Percentiles rank a stretch among this genome's conserved stretches.
These are phyloP conservation scores for Helicoverpa zea DNA, from an alignment of 1,140 invertebrate genomes.

Conservation along the genomic window DNA sequence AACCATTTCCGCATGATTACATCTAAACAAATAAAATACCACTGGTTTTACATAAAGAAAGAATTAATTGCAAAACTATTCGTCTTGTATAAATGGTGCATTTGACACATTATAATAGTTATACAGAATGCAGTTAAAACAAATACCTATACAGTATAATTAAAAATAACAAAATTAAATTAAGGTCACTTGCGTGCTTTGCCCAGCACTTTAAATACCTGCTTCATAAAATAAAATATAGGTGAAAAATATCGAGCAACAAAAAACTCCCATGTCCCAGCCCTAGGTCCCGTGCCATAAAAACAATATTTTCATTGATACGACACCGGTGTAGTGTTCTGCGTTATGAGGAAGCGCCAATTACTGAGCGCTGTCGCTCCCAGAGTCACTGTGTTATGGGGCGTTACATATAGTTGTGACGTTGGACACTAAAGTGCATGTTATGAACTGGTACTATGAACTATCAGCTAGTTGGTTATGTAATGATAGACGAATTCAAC, in stretches of 20 bases:
- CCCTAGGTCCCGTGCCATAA: conserved; percentile 2
- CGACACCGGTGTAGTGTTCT: conserved; percentile 36
- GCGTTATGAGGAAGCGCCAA: conserved; percentile 46
- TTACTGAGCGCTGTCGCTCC: conserved; percentile 20
- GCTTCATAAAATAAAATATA: too few relatives aligned
- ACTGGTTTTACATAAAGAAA: background rate
- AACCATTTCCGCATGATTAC: background rate
- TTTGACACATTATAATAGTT: too few relatives aligned
- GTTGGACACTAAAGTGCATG: background rate
- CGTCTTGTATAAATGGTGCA: too few relatives aligned
- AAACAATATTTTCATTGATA: conserved; percentile 30
- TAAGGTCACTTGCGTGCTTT: too few relatives aligned
- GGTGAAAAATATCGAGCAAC: too few relatives aligned
- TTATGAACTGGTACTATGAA: too few relatives aligned
- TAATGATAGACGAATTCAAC: too few relatives aligned
- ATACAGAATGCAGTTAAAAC: background rate
- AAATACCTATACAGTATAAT: too few relatives aligned
- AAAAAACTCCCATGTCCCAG: background rate
- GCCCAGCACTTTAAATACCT: too few relatives aligned
- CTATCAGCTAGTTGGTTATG: too few relatives aligned
- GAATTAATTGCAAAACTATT: background rate
- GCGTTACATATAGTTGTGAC: background rate
- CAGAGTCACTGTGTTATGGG: background rate
- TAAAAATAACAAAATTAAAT: too few relatives aligned
- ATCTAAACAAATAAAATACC: background rate